Evolutionary conservation across 2,888 invertebrate species (phyloP), one percentile per base, ranked within the genome.

Genomic region (Drosophila tanythrix): DNA sequence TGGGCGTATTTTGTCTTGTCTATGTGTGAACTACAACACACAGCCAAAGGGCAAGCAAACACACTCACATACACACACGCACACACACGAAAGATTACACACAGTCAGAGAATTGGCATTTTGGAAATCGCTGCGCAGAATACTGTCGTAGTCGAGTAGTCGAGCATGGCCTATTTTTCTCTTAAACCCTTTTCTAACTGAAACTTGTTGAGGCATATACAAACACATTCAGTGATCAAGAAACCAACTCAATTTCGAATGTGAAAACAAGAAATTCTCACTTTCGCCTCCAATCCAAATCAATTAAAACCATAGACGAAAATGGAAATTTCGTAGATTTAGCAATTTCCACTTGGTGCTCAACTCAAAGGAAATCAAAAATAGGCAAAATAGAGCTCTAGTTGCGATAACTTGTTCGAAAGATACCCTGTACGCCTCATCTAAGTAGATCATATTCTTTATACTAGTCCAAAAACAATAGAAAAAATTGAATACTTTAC

Each of bases 1-100:
- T 66, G 55, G 5, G 18, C n/a, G 35, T 25, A 7, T 18, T 71
- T 85, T 88, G 59, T 38, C 8, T 72, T 75, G 90, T 76, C 79
- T 71, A 68, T 82, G 69, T 59, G 63, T 38, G 3, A n/a, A 11
- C 59, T 50, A 25, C 11, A 60, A 21, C 40, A 27, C 18, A 31
- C 38, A 48, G 13, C 11, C 7, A 57, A 57, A 43, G 5, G 4
- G 40, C 10, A 40, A 4, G 40, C n/a, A 40, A 40, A 40, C 40
- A 36, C 15, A 36, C 13, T 36, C 5, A 36, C 15, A 36, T n/a
- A 33, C 31, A 64, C 31, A 64, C 27, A 25, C 31, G 33, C 1
- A 65, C 29, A 63, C 4, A 13, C 15, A 33, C 8, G 10, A 25
- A n/a, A 11, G 25, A 27, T 56, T 35, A n/a, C 18, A 53, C 35